Evolutionary conservation across 2,113 vertebrate species (phyloP).

Genomic region (Meles meles): DNA sequence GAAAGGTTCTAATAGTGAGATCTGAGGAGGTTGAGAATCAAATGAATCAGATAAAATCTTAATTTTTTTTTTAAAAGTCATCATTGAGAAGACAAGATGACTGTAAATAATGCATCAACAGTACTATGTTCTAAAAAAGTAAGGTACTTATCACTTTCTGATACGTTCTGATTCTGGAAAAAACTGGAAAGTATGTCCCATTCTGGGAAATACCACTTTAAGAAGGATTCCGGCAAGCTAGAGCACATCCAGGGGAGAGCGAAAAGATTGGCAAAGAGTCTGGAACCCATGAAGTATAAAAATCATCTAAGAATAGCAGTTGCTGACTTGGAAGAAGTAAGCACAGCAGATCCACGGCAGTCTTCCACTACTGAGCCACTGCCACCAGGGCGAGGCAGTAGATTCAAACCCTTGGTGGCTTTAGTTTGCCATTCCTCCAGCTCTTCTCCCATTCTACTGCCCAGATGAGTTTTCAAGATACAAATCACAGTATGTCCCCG

Average conservation of each 20-base stretch:
- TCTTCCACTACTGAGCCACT: not conserved
- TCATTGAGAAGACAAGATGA: not conserved
- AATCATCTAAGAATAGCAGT: not conserved
- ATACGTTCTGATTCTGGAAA: not conserved
- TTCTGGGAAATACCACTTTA: not conserved
- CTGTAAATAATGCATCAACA: not conserved
- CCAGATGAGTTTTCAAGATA: not conserved
- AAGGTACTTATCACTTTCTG: not conserved
- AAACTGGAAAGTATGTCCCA: not conserved
- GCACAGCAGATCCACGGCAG: not conserved
- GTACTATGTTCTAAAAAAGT: not conserved
- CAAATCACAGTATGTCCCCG: not conserved
- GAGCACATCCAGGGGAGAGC: not conserved
- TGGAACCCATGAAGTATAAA: not conserved
- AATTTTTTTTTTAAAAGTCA: not conserved
- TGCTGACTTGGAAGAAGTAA: not conserved
- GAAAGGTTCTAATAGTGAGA: not conserved
- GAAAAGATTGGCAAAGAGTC: not conserved
- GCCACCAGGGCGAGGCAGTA: not conserved
- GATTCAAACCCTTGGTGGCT: not conserved
- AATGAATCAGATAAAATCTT: not conserved
- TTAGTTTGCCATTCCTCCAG: not conserved
- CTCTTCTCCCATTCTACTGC: not conserved
- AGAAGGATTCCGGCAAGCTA: not conserved
- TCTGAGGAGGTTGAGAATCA: not conserved